Evolutionary conservation across 1,140 invertebrate species (phyloP), one percentile per base, ranked within the genome.

Genomic region (Eufriesea mexicana): DNA sequence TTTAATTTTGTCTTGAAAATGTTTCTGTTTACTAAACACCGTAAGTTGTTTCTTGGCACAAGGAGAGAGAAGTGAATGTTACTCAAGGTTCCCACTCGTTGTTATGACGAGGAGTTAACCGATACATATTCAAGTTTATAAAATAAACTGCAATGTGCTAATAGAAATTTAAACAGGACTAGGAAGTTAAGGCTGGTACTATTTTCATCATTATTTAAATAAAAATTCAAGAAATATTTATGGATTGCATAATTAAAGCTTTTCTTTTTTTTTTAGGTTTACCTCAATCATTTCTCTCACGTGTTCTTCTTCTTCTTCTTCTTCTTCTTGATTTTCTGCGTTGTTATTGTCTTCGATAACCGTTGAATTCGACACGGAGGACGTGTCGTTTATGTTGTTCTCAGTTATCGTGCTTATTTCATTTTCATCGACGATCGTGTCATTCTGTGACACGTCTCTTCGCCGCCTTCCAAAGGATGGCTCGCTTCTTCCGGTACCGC

Each of bases 231-330:
- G 35, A 4, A 35, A 35, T 35, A 4, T 35, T 35, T 35, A 4
- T 35, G 4, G 35, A 35, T 4, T 35, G 16, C 12, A 51, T 51
- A 12, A 16, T 51, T 51, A 51, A 51, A 51, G 12, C 14, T 49
- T 54, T 1, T 12, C 18, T 54, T 54, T 28, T 0, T 18, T 66
- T 47, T 71, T 20, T 10, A 23, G 14, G 35, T 68, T 2, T 93
- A 97, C 97, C 95, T 97, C 97, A 78, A 98, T 98, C 97, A 98
- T 97, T 94, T 98, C 97, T 83, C 97, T 94, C 20, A 98, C 97
- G 91, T 97, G 97, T 91, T 98, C 97, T 64, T 93, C 92, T n/a
- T 67, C 64, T 0, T 67, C 64, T 10, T 67, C 64, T 6, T 66
- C 62, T 23, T 66, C 62, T 9, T 35, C 35, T 0, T 14, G 5